phyloP scores from a whole-genome alignment of 1,140 invertebrate genomes.

The Polypedilum pembai region DNA sequence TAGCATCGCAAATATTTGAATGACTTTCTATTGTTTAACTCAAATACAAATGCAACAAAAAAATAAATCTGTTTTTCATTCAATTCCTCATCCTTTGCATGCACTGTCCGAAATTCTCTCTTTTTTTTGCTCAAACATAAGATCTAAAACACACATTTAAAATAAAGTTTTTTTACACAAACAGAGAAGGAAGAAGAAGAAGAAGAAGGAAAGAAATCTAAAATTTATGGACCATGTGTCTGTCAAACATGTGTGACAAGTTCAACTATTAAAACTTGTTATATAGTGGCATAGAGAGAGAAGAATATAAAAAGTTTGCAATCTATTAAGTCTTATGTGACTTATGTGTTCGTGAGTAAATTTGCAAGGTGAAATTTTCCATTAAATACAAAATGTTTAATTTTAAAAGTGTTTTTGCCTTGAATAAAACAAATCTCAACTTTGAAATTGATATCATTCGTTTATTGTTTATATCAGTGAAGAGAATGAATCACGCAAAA shows the following conservation, averaged over 20 bases:
- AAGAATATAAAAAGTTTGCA: too few relatives aligned
- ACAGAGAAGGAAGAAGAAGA: background rate
- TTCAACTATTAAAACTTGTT: slow-evolving; percentile 13
- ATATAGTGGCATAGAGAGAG: background rate
- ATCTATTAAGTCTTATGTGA: too few relatives aligned
- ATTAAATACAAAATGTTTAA: too few relatives aligned
- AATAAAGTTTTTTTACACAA: background rate
- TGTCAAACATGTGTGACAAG: slow-evolving; percentile 16
- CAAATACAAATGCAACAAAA: background rate
- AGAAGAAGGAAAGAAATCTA: background rate
- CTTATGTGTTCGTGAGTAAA: too few relatives aligned
- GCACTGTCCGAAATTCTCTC: background rate
- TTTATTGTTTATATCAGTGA: too few relatives aligned
- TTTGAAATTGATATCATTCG: too few relatives aligned
- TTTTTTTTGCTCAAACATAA: background rate
- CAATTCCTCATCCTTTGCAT: background rate
- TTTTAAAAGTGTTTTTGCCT: too few relatives aligned
- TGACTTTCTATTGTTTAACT: background rate
- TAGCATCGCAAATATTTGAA: slow-evolving; percentile 12
- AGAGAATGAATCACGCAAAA: too few relatives aligned
- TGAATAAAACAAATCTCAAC: too few relatives aligned
- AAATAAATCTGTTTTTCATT: slow-evolving; percentile 9
- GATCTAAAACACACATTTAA: slow-evolving; percentile 4
- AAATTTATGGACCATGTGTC: slow-evolving; percentile 11
- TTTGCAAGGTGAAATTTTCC: too few relatives aligned